Conservation (phyloP, 1,140 invertebrate genomes). For the Acromyrmex echinatior region DNA sequence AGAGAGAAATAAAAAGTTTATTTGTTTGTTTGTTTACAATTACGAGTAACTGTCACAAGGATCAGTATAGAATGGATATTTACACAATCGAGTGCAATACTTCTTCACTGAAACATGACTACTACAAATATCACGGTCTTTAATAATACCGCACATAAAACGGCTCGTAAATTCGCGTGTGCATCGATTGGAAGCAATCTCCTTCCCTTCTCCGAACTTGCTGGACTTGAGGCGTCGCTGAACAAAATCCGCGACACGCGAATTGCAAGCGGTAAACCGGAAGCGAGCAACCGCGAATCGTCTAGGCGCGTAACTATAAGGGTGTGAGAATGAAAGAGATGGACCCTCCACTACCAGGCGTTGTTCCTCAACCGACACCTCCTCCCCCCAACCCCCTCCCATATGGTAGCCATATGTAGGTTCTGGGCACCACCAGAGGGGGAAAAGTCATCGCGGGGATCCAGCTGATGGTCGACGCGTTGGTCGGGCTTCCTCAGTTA, state of each 20-base stretch:
- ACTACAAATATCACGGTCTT: not conserved
- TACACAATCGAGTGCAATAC: slow-evolving; percentile 32
- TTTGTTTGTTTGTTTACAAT: slow-evolving; percentile 3
- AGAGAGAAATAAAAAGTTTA: slow-evolving; percentile 3
- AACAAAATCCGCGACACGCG: slow-evolving; percentile 24
- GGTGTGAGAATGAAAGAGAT: slow-evolving; percentile 60
- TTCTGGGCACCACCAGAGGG: slow-evolving; percentile 54
- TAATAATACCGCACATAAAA: slow-evolving; percentile 49
- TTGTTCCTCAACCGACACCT: slow-evolving; percentile 12
- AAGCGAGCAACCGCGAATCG: not conserved
- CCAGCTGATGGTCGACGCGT: slow-evolving; percentile 79
- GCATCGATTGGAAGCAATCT: slow-evolving; percentile 16
- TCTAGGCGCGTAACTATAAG: not conserved
- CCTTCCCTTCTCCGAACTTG: no score
- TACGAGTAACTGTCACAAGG: not conserved
- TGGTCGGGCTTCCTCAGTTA: slow-evolving; percentile 76
- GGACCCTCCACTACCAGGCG: not conserved
- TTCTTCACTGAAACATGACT: slow-evolving; percentile 14
- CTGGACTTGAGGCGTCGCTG: not conserved
- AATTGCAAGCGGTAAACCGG: not conserved
- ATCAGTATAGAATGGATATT: not conserved
- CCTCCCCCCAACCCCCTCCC: slow-evolving; percentile 54
- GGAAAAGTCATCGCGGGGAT: slow-evolving; percentile 70
- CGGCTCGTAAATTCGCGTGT: slow-evolving; percentile 19
- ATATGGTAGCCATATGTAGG: slow-evolving; percentile 81